Percentiles rank a stretch among this genome's conserved stretches.
Evolutionary conservation across 2,888 invertebrate genomes (phyloP).

Genomic region (Hyles lineata): DNA sequence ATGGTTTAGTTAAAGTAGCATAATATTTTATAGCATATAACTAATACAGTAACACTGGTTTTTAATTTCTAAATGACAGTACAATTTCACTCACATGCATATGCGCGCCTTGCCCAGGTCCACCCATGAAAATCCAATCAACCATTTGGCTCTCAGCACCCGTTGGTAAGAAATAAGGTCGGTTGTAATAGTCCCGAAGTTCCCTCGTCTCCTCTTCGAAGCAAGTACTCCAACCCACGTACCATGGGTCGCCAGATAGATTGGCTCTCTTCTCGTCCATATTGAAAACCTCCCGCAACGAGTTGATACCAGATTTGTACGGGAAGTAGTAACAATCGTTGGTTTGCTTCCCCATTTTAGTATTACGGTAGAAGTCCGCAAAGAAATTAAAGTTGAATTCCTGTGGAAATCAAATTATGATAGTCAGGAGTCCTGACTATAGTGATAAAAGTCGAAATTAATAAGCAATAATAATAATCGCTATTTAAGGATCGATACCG

Average conservation of each 20-base stretch:
- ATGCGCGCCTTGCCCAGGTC: slow-evolving; percentile 96
- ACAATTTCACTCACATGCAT: slow-evolving; percentile 92
- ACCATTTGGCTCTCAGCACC: slow-evolving; percentile 94
- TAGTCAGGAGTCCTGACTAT: too few relatives aligned
- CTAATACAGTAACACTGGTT: not conserved
- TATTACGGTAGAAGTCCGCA: slow-evolving; percentile 88
- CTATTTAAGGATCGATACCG: too few relatives aligned
- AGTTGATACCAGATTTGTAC: slow-evolving; percentile 93
- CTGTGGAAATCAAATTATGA: slow-evolving; percentile 54
- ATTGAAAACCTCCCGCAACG: slow-evolving; percentile 91
- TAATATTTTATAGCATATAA: not conserved
- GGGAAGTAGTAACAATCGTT: slow-evolving; percentile 96
- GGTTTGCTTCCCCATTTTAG: slow-evolving; percentile 79
- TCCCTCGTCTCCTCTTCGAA: slow-evolving; percentile 91
- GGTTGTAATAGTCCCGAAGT: slow-evolving; percentile 90
- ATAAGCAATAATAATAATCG: too few relatives aligned
- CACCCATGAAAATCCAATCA: slow-evolving; percentile 99
- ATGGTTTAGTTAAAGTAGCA: too few relatives aligned
- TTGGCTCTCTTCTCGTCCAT: slow-evolving; percentile 90
- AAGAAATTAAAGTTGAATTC: slow-evolving; percentile 94
- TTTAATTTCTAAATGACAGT: not conserved
- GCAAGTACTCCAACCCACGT: slow-evolving; percentile 96
- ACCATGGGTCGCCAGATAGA: slow-evolving; percentile 88
- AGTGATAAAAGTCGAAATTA: too few relatives aligned
- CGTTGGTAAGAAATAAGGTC: slow-evolving; percentile 95